These are phyloP conservation scores for Polyommatus iphigenia DNA, from an alignment of 2,888 invertebrate genomes.

Conservation along the genomic window DNA sequence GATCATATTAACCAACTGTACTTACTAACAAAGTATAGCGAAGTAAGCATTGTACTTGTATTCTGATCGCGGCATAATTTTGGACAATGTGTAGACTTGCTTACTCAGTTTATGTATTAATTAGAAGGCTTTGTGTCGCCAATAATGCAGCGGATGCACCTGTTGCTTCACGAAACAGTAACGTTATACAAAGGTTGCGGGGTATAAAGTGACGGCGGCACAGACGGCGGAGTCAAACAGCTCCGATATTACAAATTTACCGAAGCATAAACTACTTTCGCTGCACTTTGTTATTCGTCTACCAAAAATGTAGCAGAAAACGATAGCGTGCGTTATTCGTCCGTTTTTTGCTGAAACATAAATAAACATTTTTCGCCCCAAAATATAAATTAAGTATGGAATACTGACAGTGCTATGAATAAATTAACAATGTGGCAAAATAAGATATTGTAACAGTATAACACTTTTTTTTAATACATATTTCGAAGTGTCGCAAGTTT, in stretches of 20 bases:
- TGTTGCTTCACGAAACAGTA: slow-evolving; percentile 25
- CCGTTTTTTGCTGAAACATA: neutral
- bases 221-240: neutral
- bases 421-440: neutral
- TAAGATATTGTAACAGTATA: neutral
- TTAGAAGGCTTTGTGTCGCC: slow-evolving; percentile 6
- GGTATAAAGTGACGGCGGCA: neutral
- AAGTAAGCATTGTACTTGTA: neutral
- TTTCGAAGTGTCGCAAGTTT: neutral
- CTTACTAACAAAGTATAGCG: neutral
- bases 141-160: slow-evolving; percentile 13
- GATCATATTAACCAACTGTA: too few species aligned
- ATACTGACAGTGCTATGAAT: neutral
- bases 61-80: neutral
- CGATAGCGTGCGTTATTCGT: neutral
- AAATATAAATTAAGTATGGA: neutral
- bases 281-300: neutral
- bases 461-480: neutral
- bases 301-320: slow-evolving; percentile 2
- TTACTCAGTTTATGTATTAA: slow-evolving; percentile 20
- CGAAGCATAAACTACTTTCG: neutral
- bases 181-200: neutral
- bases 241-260: neutral
- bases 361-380: neutral
- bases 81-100: neutral